Conservation (phyloP, 92 coral and sea anemone species). For the Umimayanthus kanabou region DNA sequence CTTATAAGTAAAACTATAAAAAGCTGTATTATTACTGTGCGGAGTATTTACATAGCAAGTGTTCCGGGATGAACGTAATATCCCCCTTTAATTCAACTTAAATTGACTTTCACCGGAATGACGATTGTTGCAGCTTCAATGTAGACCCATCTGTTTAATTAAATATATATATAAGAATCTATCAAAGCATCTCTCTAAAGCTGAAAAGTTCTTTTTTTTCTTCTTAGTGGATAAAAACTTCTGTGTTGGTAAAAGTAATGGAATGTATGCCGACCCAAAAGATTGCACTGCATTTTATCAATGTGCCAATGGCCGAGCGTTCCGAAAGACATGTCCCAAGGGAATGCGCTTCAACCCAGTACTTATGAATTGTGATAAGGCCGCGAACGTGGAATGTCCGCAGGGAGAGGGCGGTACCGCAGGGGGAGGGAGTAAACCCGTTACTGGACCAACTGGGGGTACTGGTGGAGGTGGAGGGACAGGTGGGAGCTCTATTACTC, state of each 20-base stretch:
- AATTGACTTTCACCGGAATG: too few species aligned
- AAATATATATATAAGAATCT: too few species aligned
- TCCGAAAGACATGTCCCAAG: conserved; percentile 62
- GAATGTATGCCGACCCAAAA: conserved; percentile 71
- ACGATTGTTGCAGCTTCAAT: too few species aligned
- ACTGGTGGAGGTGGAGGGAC: conserved; percentile 14
- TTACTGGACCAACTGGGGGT: conserved; percentile 9
- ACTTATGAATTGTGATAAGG: conserved; percentile 65
- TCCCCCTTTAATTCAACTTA: too few species aligned
- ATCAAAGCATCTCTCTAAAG: background rate
- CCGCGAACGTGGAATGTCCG: conserved; percentile 67
- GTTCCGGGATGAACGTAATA: too few species aligned
- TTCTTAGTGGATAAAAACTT: conserved; percentile 62
- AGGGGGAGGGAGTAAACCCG: background rate
- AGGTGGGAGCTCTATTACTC: background rate
- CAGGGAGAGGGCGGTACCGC: conserved; percentile 18
- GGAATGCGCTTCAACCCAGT: conserved; percentile 77
- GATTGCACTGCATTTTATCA: conserved; percentile 77
- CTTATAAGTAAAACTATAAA: too few species aligned
- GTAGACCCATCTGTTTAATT: background rate
- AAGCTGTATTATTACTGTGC: too few species aligned
- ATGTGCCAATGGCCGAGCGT: conserved; percentile 60
- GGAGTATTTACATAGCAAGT: too few species aligned
- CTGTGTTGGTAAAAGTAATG: conserved; percentile 76
- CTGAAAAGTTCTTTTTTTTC: background rate